A percentile compares a stretch with the other conserved stretches of the same genome.
Conservation (phyloP, 2,797 vertebrate species). For the Gallinago nigripennis region DNA sequence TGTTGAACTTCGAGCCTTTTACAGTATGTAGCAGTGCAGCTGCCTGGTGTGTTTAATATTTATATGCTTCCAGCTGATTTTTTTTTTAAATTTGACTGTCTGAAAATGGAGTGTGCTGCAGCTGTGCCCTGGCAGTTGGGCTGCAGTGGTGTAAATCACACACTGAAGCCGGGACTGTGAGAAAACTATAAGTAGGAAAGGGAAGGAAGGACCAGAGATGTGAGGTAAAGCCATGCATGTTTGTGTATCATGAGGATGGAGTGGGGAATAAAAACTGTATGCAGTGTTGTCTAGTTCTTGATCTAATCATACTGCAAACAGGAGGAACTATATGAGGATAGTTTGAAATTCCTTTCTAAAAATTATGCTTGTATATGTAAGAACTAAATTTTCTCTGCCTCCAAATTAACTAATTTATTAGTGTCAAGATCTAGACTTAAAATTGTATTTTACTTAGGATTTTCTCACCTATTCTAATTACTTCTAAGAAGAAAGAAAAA, state of each 20-base stretch:
- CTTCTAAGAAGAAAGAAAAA: background rate
- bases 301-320: background rate
- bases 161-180: background rate
- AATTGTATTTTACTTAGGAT: background rate
- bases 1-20: background rate
- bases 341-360: background rate
- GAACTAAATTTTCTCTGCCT: background rate
- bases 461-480: background rate
- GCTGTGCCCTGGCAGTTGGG: background rate
- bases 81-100: background rate
- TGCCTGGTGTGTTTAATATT: fast-evolving
- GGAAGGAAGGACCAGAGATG: background rate
- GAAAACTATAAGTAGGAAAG: background rate
- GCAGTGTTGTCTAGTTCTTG: background rate
- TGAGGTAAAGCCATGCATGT: fast-evolving
- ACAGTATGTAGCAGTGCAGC: background rate
- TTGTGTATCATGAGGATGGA: background rate
- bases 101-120: background rate
- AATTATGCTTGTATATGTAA: background rate
- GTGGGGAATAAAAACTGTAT: background rate
- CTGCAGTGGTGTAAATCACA: background rate
- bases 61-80: fast-evolving
- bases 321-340: background rate
- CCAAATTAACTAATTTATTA: background rate
- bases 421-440: background rate